Base-by-base conservation (phyloP, 2,888 invertebrate genomes). In the Pristionchus arcanus region DNA sequence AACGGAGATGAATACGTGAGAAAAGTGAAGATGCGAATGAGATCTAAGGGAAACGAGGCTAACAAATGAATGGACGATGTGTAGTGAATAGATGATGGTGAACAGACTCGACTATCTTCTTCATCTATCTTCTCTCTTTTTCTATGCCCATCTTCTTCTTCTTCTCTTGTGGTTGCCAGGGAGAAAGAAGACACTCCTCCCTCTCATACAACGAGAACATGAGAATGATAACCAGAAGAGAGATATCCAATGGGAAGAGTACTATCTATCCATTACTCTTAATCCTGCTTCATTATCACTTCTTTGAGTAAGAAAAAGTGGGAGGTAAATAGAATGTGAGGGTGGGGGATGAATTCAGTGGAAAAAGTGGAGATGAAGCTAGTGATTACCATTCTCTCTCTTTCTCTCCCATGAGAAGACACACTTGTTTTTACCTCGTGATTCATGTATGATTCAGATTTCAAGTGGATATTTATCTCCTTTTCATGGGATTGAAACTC, bases 131-230 rank as follows among this genome's bases (percentile, higher is more conserved):
- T 25, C 77, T 77, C 77, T 25, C 71, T 42, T 77, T 37, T 74
- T 77, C 28, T 71, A 34, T 71, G 68, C 68, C 28, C 68, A 71
- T 71, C 77, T 77, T 25, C 16, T 42, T 71, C 77, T 77, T 25
- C 16, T 42, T 74, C n/a, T 21, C 71, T 34, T n/a, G 19, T 71
- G 42, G 77, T 77, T 77, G 77, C 37, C 77, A 77, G 37, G 77
- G 77, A 77, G 77, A 77, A 42, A 42, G 77, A 63, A 77, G 77
- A 77, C 37, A 77, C 68, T 49, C 55, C 55, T 71, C 31, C 31
- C 37, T 34, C 31, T 31, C 11, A 34, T 19, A 71, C 21, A 71
- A 28, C 7, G 34, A 71, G 34, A 74, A 34, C 21, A 34, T 74
- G 42, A 49, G 42, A 49, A 49, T 49, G 42, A 49, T 49, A 49